A percentile compares a stretch with the other conserved stretches of the same genome.
Conservation (phyloP, 2,113 vertebrate species). For the Phylloscopus trochilus region DNA sequence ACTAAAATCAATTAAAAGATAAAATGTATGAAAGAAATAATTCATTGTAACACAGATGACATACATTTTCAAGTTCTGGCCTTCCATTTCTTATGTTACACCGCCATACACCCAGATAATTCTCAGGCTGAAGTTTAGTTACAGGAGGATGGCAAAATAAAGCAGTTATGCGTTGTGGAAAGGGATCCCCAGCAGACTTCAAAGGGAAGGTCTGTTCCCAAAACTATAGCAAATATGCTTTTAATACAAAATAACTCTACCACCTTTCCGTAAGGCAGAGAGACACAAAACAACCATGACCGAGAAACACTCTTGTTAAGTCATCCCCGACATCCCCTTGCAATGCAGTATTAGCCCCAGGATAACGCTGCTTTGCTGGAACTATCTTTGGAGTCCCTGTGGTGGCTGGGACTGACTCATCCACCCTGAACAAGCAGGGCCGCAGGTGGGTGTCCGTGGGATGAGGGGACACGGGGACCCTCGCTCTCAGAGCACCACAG, state of each 20-base stretch:
- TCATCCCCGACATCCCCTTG: not conserved
- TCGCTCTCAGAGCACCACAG: not conserved
- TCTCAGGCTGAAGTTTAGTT: not conserved
- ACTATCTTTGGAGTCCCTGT: accelerated
- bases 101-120: not conserved
- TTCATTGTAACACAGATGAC: not conserved
- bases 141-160: not conserved
- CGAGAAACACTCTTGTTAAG: not conserved
- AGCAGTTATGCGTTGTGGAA: accelerated
- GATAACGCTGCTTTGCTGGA: not conserved
- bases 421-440: accelerated
- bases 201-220: not conserved
- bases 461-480: not conserved
- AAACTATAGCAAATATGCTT: accelerated
- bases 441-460: not conserved
- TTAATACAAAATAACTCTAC: not conserved
- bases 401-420: not conserved
- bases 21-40: not conserved
- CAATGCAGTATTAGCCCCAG: no score
- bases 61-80: not conserved
- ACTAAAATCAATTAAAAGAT: not conserved
- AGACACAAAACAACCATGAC: not conserved
- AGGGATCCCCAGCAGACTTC: not conserved
- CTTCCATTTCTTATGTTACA: not conserved
- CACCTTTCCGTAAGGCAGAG: not conserved